phyloP scores from a whole-genome alignment of 2,797 vertebrate species.

The Enteromius unitaeniatus region DNA sequence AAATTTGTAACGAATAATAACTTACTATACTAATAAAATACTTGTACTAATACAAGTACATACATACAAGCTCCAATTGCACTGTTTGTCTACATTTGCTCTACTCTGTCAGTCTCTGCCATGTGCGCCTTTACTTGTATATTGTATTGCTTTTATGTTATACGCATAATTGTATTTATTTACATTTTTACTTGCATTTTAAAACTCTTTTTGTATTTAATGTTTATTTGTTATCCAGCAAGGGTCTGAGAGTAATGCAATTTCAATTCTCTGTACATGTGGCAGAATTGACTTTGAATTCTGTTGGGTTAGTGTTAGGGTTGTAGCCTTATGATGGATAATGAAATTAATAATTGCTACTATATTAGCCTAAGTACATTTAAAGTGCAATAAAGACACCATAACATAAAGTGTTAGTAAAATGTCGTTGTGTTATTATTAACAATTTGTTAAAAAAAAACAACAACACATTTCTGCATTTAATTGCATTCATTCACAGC shows the following conservation, averaged over 20 bases:
- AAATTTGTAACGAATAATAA: not conserved
- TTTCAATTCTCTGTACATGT: too few species aligned
- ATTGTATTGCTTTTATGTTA: too few species aligned
- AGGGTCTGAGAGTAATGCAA: too few species aligned
- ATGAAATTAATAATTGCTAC: not conserved
- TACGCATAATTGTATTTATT: too few species aligned
- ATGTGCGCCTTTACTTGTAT: too few species aligned
- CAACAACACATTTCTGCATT: not conserved
- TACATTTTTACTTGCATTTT: too few species aligned
- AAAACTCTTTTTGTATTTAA: too few species aligned
- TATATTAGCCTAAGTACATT: not conserved
- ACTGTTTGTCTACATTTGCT: too few species aligned
- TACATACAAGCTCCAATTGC: too few species aligned
- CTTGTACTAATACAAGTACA: not conserved
- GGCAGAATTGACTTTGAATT: too few species aligned
- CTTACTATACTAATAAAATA: not conserved
- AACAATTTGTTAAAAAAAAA: not conserved
- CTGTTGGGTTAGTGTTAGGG: not conserved
- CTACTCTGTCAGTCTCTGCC: too few species aligned
- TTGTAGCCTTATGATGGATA: not conserved
- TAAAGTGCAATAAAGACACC: not conserved
- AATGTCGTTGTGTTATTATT: not conserved
- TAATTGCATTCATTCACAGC: not conserved
- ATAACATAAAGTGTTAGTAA: not conserved
- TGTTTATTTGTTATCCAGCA: too few species aligned